Conservation (phyloP, 2,888 invertebrate genomes). For the Sphecodes monilicornis region DNA sequence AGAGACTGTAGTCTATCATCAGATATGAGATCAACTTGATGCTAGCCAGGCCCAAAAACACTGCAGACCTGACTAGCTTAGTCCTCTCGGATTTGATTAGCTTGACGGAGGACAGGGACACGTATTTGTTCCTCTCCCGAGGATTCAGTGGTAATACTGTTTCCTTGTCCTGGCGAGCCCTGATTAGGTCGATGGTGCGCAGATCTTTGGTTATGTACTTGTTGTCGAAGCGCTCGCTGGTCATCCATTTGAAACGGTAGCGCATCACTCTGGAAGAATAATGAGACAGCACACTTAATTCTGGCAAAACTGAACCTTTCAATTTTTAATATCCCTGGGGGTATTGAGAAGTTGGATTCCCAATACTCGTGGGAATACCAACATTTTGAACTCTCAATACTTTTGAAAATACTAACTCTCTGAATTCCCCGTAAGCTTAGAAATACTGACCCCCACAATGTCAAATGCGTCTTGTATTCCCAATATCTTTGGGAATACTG, state of each 20-base stretch:
- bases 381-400: too few relatives aligned
- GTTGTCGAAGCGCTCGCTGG: slow-evolving; percentile 90
- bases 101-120: slow-evolving; percentile 86
- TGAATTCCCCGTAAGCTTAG: too few relatives aligned
- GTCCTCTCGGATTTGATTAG: slow-evolving; percentile 87
- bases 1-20: slow-evolving; percentile 91
- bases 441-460: too few relatives aligned
- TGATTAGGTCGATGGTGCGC: slow-evolving; percentile 87
- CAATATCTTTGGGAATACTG: too few relatives aligned
- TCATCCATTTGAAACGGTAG: slow-evolving; percentile 90
- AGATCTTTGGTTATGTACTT: slow-evolving; percentile 89
- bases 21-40: slow-evolving; percentile 91
- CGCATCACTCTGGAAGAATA: slow-evolving; percentile 87
- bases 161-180: slow-evolving; percentile 87
- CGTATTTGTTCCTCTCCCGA: slow-evolving; percentile 88
- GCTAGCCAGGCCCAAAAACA: slow-evolving; percentile 88
- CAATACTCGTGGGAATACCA: too few relatives aligned
- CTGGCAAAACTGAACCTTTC: too few relatives aligned
- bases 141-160: slow-evolving; percentile 89
- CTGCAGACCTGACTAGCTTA: slow-evolving; percentile 85
- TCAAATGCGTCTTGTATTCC: too few relatives aligned
- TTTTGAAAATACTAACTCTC: too few relatives aligned
- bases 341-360: too few relatives aligned
- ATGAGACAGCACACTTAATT: not conserved
- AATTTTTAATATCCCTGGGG: too few relatives aligned